Base-by-base conservation (phyloP, 2,888 invertebrate species). In the Sesia apiformis region DNA sequence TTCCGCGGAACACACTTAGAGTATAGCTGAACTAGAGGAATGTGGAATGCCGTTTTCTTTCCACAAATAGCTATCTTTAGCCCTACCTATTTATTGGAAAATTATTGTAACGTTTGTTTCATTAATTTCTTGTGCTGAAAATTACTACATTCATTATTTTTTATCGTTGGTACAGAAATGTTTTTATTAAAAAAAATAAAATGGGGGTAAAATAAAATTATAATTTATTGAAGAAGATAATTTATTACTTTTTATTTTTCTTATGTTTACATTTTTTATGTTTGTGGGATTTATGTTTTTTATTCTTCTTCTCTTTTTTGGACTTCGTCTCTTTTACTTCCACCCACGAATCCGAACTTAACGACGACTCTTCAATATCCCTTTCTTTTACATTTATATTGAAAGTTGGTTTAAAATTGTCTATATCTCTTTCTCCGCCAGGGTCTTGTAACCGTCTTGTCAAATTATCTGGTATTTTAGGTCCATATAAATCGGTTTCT, bases 401-500 rank as follows among this genome's bases (percentile, higher is more conserved):
- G 57, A 69, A 74, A 23, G 60, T 58, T 6, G 78, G 76, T 58
- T 65, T 73, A 40, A 74, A 72, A 40, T 60, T 61, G 43, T 59
- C 59, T 39, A 42, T 56, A 4, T 55, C 60, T 23, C 43, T 6
- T 7, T 53, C 39, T 42, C 42, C 42, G 49, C 42, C 38, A 49
- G 55, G 41, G 42, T 59, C 63, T 57, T 78, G 69, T 52, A 84
- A 56, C 55, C 73, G 70, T 51, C 73, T 78, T 57, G 74, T 71
- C 46, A 89, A 63, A 62, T 75, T 88, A 5, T 89, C 85, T 1
- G 93, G 93, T 60, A 93, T 84, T 68, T 86, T 91, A 0, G 93
- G 93, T 0, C 93, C 93, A 54, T 93, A 93, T 8, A 84, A 70
- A 63, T 87, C 76, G 1, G 66, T 63, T 49, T 65, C 68, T 49